A percentile compares a stretch with the other conserved stretches of the same genome.
Evolutionary conservation across 2,797 vertebrate genomes (phyloP).

Genomic region (Clarias pachynema): DNA sequence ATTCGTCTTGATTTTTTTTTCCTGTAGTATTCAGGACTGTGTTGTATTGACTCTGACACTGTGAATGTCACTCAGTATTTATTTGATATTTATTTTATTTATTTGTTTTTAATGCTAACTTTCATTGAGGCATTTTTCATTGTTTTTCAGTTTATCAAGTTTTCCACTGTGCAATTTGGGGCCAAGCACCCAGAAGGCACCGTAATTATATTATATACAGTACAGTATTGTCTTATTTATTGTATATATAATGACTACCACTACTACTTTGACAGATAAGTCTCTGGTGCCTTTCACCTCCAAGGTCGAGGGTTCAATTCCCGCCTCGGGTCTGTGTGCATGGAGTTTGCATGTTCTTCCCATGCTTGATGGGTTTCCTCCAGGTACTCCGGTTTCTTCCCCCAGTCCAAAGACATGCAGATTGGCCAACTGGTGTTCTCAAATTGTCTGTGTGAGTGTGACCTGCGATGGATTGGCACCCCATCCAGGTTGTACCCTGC

Average conservation of each 20-base stretch:
- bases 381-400: no score
- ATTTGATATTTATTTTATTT: not conserved
- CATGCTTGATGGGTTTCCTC: no score
- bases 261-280: not conserved
- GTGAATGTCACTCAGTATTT: not conserved
- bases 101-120: not conserved
- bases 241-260: not conserved
- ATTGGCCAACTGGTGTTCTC: no score
- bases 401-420: no score
- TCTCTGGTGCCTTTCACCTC: no score
- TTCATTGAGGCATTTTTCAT: not conserved
- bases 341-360: no score
- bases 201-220: not conserved
- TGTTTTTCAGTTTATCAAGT: not conserved
- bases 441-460: no score
- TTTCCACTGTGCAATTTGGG: not conserved
- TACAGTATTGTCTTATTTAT: no score
- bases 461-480: no score
- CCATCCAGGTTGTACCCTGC: no score
- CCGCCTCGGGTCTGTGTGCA: no score
- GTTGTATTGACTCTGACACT: not conserved
- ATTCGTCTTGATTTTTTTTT: not conserved
- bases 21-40: not conserved
- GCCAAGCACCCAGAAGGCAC: not conserved
- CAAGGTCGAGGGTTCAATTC: no score